phyloP scores from a whole-genome alignment of 1,140 invertebrate species.

The Conus ventricosus region DNA sequence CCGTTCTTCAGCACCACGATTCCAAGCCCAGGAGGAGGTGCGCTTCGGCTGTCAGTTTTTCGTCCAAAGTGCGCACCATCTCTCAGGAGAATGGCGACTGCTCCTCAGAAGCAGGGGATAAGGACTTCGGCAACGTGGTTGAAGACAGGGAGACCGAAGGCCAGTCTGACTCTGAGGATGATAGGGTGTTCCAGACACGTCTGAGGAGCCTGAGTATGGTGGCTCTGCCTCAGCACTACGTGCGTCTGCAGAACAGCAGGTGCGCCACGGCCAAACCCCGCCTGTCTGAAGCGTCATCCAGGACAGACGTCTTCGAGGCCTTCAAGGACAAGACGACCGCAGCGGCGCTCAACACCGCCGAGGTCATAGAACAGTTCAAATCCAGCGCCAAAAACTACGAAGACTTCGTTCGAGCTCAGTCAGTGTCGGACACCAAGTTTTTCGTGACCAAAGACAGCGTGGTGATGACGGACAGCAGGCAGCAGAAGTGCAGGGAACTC shows the following conservation, averaged over 20 bases:
- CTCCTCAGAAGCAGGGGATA: background rate
- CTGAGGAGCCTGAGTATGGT: background rate
- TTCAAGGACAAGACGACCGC: background rate
- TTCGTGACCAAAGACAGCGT: conserved; percentile 25
- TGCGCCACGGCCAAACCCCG: background rate
- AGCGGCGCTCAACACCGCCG: background rate
- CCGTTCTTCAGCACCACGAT: background rate
- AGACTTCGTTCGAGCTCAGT: background rate
- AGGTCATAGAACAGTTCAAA: conserved; percentile 6
- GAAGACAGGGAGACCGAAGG: background rate
- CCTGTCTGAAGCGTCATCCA: background rate
- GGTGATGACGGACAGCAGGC: background rate
- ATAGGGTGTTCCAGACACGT: background rate
- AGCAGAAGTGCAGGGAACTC: conserved; percentile 7
- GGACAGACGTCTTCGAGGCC: background rate
- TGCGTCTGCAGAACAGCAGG: background rate
- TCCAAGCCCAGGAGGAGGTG: background rate
- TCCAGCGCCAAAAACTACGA: conserved; percentile 8
- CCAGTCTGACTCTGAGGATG: background rate
- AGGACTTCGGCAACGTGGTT: background rate
- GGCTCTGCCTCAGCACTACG: conserved; percentile 2
- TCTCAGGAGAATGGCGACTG: background rate
- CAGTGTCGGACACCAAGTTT: background rate
- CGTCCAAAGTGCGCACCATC: background rate
- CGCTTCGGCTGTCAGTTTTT: background rate